Evolutionary conservation across 2,888 invertebrate genomes (phyloP).

Genomic region (Leistus spinibarbis): DNA sequence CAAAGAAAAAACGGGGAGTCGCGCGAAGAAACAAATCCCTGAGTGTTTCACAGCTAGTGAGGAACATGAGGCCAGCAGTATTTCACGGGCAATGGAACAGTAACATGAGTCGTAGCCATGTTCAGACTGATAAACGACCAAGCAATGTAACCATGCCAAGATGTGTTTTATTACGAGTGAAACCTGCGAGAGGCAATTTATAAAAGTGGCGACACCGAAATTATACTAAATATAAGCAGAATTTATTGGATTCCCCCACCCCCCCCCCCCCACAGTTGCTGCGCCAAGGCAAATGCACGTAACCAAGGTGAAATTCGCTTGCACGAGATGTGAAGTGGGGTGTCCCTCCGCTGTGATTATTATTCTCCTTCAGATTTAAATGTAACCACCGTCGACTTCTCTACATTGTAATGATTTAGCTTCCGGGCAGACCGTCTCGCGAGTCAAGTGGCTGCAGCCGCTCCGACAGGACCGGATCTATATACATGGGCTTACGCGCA

Average conservation of each 20-base stretch:
- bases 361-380: slow-evolving; percentile 48
- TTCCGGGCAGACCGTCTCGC: background rate
- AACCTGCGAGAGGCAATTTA: slow-evolving; percentile 44
- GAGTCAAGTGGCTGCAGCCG: background rate
- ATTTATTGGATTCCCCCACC: slow-evolving; percentile 45
- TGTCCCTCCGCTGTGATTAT: slow-evolving; percentile 41
- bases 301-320: background rate
- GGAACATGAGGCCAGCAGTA: slow-evolving; percentile 8
- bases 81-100: slow-evolving; percentile 24
- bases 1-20: background rate
- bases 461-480: no score
- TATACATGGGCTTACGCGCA: no score
- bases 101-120: slow-evolving; percentile 41
- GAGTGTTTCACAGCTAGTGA: slow-evolving; percentile 1
- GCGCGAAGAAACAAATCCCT: background rate
- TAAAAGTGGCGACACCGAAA: slow-evolving; percentile 45
- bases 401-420: slow-evolving; percentile 11
- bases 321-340: background rate
- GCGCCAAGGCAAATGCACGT: background rate
- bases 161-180: slow-evolving; percentile 45
- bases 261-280: background rate
- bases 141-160: slow-evolving; percentile 43
- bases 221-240: slow-evolving; percentile 47
- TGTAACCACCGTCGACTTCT: slow-evolving; percentile 44
- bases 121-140: slow-evolving; percentile 43